phyloP scores from a whole-genome alignment of 2,888 invertebrate species.

The Aethes cnicana region DNA sequence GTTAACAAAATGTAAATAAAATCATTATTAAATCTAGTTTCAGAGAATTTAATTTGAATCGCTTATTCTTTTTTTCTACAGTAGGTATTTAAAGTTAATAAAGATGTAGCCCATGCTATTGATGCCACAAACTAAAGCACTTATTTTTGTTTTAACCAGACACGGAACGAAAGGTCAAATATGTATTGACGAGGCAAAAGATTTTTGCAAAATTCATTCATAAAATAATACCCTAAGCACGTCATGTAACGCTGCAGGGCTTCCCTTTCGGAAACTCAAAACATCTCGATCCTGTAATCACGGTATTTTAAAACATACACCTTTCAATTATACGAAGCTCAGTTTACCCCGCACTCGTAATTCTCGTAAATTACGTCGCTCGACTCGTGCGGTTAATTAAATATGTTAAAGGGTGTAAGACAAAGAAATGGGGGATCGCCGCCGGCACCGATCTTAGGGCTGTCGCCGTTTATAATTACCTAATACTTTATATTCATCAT shows the following conservation, averaged over 20 bases:
- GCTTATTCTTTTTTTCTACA: too few relatives aligned
- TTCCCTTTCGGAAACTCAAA: conserved; percentile 9
- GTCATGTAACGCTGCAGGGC: background rate
- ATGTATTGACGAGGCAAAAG: too few relatives aligned
- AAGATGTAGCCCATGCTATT: too few relatives aligned
- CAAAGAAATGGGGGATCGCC: conserved; percentile 55
- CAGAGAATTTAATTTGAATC: too few relatives aligned
- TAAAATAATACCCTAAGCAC: background rate
- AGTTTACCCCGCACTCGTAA: conserved; percentile 31
- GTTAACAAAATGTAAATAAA: conserved; percentile 25
- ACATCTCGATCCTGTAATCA: conserved; percentile 25
- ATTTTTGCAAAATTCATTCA: too few relatives aligned
- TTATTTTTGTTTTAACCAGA: too few relatives aligned
- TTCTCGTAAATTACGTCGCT: conserved; percentile 28
- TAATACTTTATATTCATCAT: background rate
- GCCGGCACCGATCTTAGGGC: conserved; percentile 34
- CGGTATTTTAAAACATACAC: conserved; percentile 27
- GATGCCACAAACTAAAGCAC: too few relatives aligned
- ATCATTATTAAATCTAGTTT: background rate
- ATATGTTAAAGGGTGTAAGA: conserved; percentile 62
- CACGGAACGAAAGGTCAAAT: too few relatives aligned
- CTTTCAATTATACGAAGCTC: conserved; percentile 30
- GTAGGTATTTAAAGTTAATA: too few relatives aligned
- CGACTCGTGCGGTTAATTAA: conserved; percentile 58
- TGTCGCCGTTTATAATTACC: conserved; percentile 9